Evolutionary conservation across 2,888 invertebrate species (phyloP), one percentile per base, ranked within the genome.

Genomic region (Parochlus steinenii): DNA sequence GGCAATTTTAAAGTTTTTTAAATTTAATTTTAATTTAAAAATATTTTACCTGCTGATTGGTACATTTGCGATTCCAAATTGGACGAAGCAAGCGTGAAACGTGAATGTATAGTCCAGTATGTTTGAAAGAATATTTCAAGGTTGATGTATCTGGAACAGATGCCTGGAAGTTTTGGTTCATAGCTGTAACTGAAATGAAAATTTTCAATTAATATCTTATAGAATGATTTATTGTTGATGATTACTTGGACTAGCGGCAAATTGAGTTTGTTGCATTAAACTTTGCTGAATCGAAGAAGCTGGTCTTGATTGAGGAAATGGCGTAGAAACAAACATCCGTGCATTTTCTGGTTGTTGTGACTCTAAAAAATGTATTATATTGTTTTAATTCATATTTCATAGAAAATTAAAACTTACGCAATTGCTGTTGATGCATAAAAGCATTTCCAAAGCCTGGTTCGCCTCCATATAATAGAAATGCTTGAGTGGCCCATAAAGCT

Each of bases 61-160:
- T 72, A 47, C 81, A 81, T 53, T 73, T 71, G 43, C 74, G 61
- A 46, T 73, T 77, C 97, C 97, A 97, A 42, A 97, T 67, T 0
- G 87, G 82, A 19, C 86, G 65, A 12, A 98, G 61, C 45, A 97
- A 78, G 45, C 95, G 69, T 15, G 83, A 75, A 10, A 93, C 73
- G 52, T 87, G 90, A 26, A 92, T 67, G 58, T 92, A 97, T 6
- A 97, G 67, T 1, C 90, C 92, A 51, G 92, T 86, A 53, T 95
- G 95, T 53, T 89, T 89, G 0, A 85, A 74, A 1, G 86, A 85
- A 54, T 65, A 67, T 26, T 61, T 41, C n/a, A 59, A 48, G 7
- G 45, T 44, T 3, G 48, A 46, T 23, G 49, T 8, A 18, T 33
- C 29, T 30, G 28, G 33, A 23, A 24, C 25, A 18, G 29, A 11